Conservation (phyloP, 2,888 invertebrate species). For the Zygaena filipendulae region DNA sequence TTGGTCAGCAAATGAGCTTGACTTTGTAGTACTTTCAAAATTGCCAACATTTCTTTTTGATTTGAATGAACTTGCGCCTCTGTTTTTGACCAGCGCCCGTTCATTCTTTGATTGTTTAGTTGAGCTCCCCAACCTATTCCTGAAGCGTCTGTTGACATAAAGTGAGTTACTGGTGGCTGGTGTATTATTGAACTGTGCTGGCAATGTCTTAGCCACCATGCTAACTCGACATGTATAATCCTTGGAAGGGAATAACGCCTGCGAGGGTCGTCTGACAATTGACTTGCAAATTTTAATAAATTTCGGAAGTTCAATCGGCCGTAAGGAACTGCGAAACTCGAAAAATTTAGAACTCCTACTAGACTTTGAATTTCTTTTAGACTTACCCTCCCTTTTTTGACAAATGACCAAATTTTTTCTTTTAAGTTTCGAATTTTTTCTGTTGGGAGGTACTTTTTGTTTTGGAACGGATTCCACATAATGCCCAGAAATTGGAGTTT, state of each 20-base stretch:
- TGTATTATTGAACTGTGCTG: conserved; percentile 3
- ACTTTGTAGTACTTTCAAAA: conserved; percentile 5
- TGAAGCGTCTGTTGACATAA: conserved; percentile 13
- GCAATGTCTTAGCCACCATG: conserved; percentile 3
- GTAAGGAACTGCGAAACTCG: conserved; percentile 10
- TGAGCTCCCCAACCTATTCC: conserved; percentile 12
- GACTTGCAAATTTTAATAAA: conserved; percentile 1
- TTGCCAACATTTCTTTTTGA: conserved; percentile 6
- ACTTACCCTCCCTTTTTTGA: not conserved
- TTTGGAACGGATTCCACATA: conserved; percentile 13
- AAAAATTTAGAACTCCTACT: conserved; percentile 14
- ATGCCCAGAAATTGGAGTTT: conserved; percentile 13
- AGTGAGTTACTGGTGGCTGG: conserved; percentile 5
- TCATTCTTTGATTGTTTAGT: conserved; percentile 4
- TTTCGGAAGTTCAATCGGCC: conserved; percentile 11
- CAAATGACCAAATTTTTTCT: too few species aligned
- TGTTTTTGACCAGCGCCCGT: conserved; percentile 8
- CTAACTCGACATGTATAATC: not conserved
- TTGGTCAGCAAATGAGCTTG: conserved; percentile 2
- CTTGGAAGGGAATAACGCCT: not conserved
- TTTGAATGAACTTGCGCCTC: conserved; percentile 10
- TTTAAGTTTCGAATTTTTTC: too few species aligned
- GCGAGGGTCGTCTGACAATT: not conserved
- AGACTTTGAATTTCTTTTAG: conserved; percentile 6
- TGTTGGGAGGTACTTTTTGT: conserved; percentile 11